Evolutionary conservation across 2,113 vertebrate species (phyloP).

Genomic region (Podarcis raffonei): DNA sequence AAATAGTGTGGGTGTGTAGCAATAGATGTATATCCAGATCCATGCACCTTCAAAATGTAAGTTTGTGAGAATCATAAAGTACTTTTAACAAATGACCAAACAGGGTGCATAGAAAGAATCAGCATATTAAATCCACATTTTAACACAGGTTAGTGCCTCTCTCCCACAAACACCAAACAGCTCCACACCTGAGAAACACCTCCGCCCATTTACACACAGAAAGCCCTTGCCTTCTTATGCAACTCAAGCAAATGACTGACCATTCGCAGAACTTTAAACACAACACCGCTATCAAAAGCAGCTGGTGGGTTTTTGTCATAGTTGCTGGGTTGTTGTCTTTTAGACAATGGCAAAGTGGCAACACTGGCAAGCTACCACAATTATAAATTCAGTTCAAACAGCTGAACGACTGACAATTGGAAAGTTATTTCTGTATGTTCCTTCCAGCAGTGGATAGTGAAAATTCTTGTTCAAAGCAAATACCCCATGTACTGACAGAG

Average conservation of each 20-base stretch:
- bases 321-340: no score
- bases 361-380: neutral
- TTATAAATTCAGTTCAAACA: neutral
- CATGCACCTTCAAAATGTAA: neutral
- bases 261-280: neutral
- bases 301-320: no score
- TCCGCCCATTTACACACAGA: neutral
- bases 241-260: neutral
- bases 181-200: neutral
- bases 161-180: neutral
- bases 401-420: neutral
- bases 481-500: no score
- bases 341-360: neutral
- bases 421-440: neutral
- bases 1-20: neutral
- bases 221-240: neutral
- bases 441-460: neutral
- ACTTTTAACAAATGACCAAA: neutral
- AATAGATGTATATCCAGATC: neutral
- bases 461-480: neutral
- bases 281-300: no score
- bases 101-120: neutral
- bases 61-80: neutral
- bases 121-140: neutral
- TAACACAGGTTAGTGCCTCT: neutral